Evolutionary conservation across 2,113 vertebrate genomes (phyloP), one percentile per base, ranked within the genome.

Genomic region (Menura novaehollandiae): DNA sequence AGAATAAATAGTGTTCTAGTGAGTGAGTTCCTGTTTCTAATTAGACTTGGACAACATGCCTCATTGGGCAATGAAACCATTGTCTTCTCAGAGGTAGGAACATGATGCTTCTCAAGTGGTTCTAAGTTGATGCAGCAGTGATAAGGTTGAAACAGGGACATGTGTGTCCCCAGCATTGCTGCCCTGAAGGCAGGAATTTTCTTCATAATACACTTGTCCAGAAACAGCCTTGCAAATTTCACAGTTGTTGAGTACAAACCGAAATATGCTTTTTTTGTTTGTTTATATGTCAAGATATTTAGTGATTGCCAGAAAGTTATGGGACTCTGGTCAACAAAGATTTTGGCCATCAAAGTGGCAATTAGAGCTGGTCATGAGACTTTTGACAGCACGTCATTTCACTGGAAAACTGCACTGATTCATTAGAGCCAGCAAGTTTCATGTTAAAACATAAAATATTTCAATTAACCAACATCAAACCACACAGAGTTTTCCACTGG

Each of bases 41-140:
- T 96, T 93, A 95, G 73, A 84, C 55, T 67, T 73, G 49, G 68
- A 93, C 80, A 95, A 66, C 15, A 0, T 74, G 69, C 15, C 63
- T 77, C 5, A 1, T 43, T 91, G 80, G 62, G 83, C 77, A 94
- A 93, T 41, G n/a, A 84, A 28, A 47, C 76, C 58, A 79, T 94
- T 92, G 90, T 94, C 94, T 91, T 96, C 89, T 96, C 59, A 85
- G 86, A 91, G 87, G 76, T 69, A 94, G 63, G 44, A 89, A 76
- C 3, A 3, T 0, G 0, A 73, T 81, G 52, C 52, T 88, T 86
- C 79, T 92, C 22, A 8, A 68, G 55, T 27, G 7, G 32, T 37
- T 79, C 39, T 41, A 55, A 74, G 68, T 27, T 64, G 62, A 80
- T 33, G 37, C 18, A n/a, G 32, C 15, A 77, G 55, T 1, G 6